A percentile compares a stretch with the other conserved stretches of the same genome.
These are phyloP conservation scores for Menura novaehollandiae DNA, from an alignment of 2,113 vertebrate genomes.

Conservation along the genomic window DNA sequence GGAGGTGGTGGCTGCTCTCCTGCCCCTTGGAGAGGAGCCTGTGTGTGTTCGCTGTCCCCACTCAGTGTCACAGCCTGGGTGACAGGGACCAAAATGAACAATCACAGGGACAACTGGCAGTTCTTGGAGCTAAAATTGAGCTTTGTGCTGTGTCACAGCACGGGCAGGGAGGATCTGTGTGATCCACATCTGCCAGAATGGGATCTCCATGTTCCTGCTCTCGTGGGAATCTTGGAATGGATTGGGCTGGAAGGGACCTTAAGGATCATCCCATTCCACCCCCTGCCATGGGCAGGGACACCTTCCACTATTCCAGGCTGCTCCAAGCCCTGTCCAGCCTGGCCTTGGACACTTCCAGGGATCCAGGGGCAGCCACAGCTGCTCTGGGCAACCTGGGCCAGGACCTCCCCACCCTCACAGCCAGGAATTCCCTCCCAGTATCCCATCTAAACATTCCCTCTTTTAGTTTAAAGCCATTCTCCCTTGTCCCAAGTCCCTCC, in stretches of 20 bases:
- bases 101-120: accelerated
- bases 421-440: not conserved
- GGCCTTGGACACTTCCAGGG: not conserved
- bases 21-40: not conserved
- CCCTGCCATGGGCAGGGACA: not conserved
- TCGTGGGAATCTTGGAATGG: accelerated
- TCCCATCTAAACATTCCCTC: not conserved
- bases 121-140: accelerated
- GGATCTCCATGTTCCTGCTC: not conserved
- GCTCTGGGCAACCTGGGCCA: not conserved
- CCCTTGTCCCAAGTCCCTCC: not conserved
- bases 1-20: not conserved
- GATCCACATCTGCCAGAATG: accelerated
- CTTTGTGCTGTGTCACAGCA: not conserved
- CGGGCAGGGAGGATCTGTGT: not conserved
- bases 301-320: not conserved
- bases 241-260: not conserved
- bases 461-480: not conserved
- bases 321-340: not conserved
- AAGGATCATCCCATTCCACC: accelerated
- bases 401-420: accelerated
- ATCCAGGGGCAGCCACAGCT: not conserved
- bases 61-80: accelerated
- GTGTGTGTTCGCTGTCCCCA: not conserved
- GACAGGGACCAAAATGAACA: accelerated